phyloP scores from a whole-genome alignment of 37 sponge, comb jelly and placozoan genomes.

The Dysidea cf. avara region DNA sequence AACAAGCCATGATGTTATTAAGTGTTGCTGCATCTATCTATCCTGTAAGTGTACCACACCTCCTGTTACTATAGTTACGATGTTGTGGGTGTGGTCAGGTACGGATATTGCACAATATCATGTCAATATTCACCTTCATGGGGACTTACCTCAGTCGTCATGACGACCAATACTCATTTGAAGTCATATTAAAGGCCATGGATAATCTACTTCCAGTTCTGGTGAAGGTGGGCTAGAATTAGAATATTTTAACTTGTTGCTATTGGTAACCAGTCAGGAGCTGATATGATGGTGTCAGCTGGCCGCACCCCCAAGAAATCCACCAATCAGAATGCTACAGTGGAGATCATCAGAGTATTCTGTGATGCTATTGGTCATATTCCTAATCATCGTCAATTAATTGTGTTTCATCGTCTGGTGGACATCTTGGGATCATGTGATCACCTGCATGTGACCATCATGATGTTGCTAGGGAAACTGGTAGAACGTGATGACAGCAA shows the following conservation, averaged over 20 bases:
- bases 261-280: no score
- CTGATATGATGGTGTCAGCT: no score
- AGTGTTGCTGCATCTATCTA: conserved; percentile 57
- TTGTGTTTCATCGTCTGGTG: conserved; percentile 82
- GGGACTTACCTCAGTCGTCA: conserved; percentile 73
- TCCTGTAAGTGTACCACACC: conserved; percentile 65
- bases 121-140: conserved; percentile 99
- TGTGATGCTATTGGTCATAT: conserved; percentile 93
- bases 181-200: conserved; percentile 80
- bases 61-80: background rate
- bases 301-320: conserved; percentile 14
- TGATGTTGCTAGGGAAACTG: conserved; percentile 49
- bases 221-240: no score
- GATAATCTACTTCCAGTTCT: conserved; percentile 83
- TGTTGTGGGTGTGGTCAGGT: conserved; percentile 32
- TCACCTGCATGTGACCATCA: conserved; percentile 58
- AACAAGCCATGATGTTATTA: conserved; percentile 73
- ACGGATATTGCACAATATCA: conserved; percentile 88
- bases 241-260: no score
- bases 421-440: conserved; percentile 51
- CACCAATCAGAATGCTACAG: conserved; percentile 32
- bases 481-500: conserved; percentile 25
- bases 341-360: conserved; percentile 84
- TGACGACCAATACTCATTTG: conserved; percentile 89
- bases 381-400: conserved; percentile 82